Evolutionary conservation across 1,140 invertebrate genomes (phyloP).

Genomic region (Conus ventricosus): DNA sequence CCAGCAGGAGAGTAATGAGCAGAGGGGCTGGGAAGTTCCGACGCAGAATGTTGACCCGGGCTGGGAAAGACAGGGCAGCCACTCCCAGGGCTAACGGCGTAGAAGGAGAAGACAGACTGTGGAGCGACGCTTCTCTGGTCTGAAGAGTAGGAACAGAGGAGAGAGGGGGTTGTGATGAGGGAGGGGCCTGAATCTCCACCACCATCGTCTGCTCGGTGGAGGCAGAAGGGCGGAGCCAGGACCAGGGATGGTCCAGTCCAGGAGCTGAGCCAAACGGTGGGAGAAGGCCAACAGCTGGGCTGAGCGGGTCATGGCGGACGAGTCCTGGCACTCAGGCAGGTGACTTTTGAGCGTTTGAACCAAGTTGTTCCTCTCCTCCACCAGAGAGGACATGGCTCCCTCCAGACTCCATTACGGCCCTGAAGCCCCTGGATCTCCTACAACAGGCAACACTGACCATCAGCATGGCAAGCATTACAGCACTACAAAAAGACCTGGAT

Average conservation of each 20-base stretch:
- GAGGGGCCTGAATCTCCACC: constrained; percentile 21
- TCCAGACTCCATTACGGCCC: constrained; percentile 39
- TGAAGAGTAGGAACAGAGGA: neutral
- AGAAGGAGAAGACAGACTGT: neutral
- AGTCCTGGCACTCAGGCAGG: constrained; percentile 41
- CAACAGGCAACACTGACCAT: neutral
- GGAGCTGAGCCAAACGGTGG: constrained; percentile 23
- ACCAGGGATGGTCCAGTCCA: constrained; percentile 28
- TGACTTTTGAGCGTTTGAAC: constrained; percentile 43
- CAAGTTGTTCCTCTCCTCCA: constrained; percentile 42
- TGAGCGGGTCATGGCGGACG: constrained; percentile 25
- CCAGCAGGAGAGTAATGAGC: neutral
- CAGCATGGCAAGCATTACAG: neutral
- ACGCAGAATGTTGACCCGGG: neutral
- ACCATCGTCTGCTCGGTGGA: neutral
- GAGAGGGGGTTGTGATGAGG: neutral
- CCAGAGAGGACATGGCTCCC: constrained; percentile 31
- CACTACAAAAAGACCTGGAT: too few species aligned
- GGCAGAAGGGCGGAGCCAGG: neutral
- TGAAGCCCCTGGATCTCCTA: constrained; percentile 46
- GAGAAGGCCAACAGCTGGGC: constrained; percentile 33
- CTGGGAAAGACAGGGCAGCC: neutral
- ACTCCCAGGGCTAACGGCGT: neutral
- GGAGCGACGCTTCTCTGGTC: neutral
- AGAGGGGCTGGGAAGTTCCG: neutral